These are phyloP conservation scores for Pherbina coryleti DNA, from an alignment of 2,888 invertebrate genomes.

Conservation along the genomic window DNA sequence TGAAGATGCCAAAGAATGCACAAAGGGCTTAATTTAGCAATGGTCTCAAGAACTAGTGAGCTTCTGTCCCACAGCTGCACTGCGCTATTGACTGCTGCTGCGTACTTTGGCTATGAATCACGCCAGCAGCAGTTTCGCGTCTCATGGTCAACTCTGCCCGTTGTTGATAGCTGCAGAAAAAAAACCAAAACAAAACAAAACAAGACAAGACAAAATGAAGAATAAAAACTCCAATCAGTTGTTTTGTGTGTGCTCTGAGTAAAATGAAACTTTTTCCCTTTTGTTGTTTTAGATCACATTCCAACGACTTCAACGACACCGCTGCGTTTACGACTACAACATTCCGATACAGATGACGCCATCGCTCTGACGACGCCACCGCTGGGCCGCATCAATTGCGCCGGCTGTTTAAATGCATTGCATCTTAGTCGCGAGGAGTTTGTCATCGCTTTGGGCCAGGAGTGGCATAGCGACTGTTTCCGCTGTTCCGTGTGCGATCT, in stretches of 20 bases:
- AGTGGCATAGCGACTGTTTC: conserved; percentile 92
- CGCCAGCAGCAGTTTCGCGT: background rate
- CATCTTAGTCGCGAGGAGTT: conserved; percentile 75
- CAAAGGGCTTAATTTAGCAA: background rate
- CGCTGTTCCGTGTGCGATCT: conserved; percentile 92
- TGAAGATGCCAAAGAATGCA: background rate
- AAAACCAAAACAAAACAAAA: background rate
- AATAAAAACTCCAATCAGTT: background rate
- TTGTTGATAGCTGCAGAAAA: no score
- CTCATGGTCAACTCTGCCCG: conserved; percentile 27
- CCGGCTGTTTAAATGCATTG: conserved; percentile 59
- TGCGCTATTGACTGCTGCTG: background rate
- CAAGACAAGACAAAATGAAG: background rate
- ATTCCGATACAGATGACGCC: conserved; percentile 26
- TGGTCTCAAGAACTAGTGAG: background rate
- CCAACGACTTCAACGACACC: conserved; percentile 34
- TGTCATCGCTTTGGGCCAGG: conserved; percentile 84
- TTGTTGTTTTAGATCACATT: conserved; percentile 35
- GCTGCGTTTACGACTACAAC: conserved; percentile 17
- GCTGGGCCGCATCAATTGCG: conserved; percentile 48
- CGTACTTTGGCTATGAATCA: conserved; percentile 23
- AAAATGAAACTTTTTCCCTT: background rate
- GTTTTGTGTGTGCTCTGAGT: background rate
- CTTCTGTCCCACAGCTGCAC: conserved; percentile 15
- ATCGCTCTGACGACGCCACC: background rate